These are phyloP conservation scores for Pseudochromis fuscus DNA, from an alignment of 2,797 vertebrate genomes.

Conservation along the genomic window DNA sequence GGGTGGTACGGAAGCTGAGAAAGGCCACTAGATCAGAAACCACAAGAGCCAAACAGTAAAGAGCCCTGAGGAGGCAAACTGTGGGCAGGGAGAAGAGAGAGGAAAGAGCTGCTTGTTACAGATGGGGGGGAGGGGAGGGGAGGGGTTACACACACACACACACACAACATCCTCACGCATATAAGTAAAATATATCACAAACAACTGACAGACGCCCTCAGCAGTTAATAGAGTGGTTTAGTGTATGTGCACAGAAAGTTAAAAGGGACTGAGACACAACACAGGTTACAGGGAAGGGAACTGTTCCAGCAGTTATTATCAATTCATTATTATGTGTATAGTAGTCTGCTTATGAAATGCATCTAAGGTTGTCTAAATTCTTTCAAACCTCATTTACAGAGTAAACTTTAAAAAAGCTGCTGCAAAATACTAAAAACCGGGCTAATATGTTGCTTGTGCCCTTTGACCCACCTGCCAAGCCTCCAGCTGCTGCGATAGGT, in stretches of 20 bases:
- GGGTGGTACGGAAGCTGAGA: slow-evolving; percentile 96
- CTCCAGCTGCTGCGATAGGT: slow-evolving; percentile 98
- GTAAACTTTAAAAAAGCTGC: not conserved
- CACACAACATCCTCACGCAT: slow-evolving; percentile 54
- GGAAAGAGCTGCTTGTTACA: slow-evolving; percentile 83
- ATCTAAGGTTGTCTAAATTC: no score
- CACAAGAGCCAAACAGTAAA: slow-evolving; percentile 99
- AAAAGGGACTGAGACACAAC: not conserved
- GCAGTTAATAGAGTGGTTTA: slow-evolving; percentile 37
- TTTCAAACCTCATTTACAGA: not conserved
- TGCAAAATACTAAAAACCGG: not conserved
- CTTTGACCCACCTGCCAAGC: slow-evolving; percentile 94
- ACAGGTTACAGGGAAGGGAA: slow-evolving; percentile 14
- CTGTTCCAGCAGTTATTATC: not conserved
- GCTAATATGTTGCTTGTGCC: not conserved
- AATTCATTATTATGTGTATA: not conserved
- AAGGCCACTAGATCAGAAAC: slow-evolving; percentile 99
- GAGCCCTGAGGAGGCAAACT: slow-evolving; percentile 91
- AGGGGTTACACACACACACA: slow-evolving; percentile 75
- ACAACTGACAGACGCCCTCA: slow-evolving; percentile 13
- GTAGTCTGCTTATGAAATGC: no score
- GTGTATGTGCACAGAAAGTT: slow-evolving; percentile 15
- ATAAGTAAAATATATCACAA: slow-evolving; percentile 10
- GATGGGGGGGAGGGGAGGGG: slow-evolving; percentile 80
- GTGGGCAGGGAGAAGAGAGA: slow-evolving; percentile 81